phyloP scores from a whole-genome alignment of 2,888 invertebrate species.

The Amblyjoppa fuscipennis region DNA sequence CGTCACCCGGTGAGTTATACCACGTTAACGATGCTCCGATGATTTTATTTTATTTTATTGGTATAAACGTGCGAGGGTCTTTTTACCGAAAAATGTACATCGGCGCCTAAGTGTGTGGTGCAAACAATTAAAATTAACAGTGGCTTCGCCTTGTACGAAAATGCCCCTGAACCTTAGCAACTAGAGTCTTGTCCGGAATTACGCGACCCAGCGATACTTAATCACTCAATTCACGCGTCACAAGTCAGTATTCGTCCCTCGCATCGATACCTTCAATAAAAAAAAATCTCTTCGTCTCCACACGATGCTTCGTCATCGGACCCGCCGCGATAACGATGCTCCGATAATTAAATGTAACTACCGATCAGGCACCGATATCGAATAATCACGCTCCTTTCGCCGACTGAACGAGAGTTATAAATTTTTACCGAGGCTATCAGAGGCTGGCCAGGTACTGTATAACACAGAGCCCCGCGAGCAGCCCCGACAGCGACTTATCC shows the following conservation, averaged over 20 bases:
- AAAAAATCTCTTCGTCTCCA: neutral
- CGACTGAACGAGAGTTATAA: constrained; percentile 44
- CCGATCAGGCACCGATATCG: constrained; percentile 21
- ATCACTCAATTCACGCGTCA: constrained; percentile 3
- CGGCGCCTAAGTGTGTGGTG: too few species aligned
- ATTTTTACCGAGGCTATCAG: constrained; percentile 49
- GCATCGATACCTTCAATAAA: neutral
- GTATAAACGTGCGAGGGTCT: too few species aligned
- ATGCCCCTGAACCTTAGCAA: too few species aligned
- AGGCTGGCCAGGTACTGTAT: constrained; percentile 36
- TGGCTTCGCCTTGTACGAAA: too few species aligned
- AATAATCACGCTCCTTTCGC: constrained; percentile 7
- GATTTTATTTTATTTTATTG: too few species aligned
- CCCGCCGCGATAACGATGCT: neutral
- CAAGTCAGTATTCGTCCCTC: constrained; percentile 8
- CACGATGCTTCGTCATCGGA: neutral
- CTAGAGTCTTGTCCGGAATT: too few species aligned
- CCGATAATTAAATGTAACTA: constrained; percentile 36
- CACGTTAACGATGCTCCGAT: too few species aligned
- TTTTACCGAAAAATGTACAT: too few species aligned
- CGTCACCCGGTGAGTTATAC: too few species aligned
- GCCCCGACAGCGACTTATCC: constrained; percentile 42
- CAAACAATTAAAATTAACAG: too few species aligned
- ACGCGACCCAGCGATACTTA: neutral
- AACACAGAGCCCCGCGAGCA: neutral